Conservation (phyloP, 1,140 invertebrate species). For the Phymorhynchus buccinoides region DNA sequence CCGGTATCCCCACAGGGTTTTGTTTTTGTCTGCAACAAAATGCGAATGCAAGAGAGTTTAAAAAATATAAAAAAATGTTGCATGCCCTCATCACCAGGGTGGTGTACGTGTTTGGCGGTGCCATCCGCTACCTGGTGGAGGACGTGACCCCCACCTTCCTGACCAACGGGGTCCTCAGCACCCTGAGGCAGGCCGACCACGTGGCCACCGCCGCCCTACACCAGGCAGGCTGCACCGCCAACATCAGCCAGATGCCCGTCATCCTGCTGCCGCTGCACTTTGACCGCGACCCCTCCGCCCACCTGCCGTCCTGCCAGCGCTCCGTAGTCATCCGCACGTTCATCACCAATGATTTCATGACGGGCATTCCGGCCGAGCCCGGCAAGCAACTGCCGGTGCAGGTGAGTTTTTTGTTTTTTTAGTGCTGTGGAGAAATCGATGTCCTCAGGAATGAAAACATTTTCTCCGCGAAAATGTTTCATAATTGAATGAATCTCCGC, state of each 20-base stretch:
- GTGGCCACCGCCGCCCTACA: conserved; percentile 64
- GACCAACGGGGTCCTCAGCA: conserved; percentile 88
- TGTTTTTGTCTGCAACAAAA: too few relatives aligned
- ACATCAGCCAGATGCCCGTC: conserved; percentile 97
- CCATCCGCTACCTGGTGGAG: conserved; percentile 88
- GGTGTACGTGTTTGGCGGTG: conserved; percentile 89
- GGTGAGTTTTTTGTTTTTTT: too few relatives aligned
- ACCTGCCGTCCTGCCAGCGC: conserved; percentile 89
- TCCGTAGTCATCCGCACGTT: conserved; percentile 97
- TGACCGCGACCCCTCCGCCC: conserved; percentile 87
- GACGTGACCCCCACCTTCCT: conserved; percentile 96
- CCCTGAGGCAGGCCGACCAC: conserved; percentile 84
- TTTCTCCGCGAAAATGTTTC: too few relatives aligned
- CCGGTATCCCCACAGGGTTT: too few relatives aligned
- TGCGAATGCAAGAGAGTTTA: too few relatives aligned
- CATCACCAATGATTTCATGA: conserved; percentile 98
- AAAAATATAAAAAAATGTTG: too few relatives aligned
- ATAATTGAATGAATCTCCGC: too few relatives aligned
- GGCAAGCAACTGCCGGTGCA: conserved; percentile 86
- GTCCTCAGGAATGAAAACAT: too few relatives aligned
- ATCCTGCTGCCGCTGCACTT: conserved; percentile 97
- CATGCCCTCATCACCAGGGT: too few relatives aligned
- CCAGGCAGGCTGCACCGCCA: conserved; percentile 56
- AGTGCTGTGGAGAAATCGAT: too few relatives aligned
- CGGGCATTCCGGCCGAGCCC: conserved; percentile 93